Conservation (phyloP, 2,797 vertebrate genomes). For the Podarcis siculus region DNA sequence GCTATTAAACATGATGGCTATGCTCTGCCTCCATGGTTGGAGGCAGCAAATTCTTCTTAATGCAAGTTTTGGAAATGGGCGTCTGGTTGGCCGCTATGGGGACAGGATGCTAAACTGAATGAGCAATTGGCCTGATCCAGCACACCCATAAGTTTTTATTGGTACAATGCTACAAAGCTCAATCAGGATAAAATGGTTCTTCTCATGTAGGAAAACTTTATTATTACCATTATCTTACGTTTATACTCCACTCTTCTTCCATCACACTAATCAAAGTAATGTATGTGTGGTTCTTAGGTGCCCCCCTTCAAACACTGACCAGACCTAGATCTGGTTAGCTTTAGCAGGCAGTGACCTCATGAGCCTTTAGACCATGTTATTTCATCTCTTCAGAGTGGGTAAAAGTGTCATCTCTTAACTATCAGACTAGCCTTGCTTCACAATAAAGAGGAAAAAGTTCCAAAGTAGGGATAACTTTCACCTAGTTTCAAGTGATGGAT, state of each 20-base stretch:
- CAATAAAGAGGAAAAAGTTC: conserved; percentile 2
- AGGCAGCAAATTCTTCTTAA: no score
- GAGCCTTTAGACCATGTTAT: neutral
- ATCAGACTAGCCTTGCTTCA: neutral
- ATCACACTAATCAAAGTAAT: neutral
- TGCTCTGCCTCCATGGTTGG: no score
- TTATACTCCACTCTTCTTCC: neutral
- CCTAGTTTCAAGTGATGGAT: neutral
- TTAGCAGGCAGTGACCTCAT: no score
- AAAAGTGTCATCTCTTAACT: neutral
- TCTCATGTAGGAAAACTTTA: no score
- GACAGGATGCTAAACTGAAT: no score
- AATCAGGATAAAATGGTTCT: neutral
- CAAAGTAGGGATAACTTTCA: neutral
- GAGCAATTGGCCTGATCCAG: no score
- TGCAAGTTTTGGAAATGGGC: no score
- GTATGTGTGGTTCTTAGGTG: neutral
- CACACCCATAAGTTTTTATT: neutral
- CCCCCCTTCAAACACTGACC: no score
- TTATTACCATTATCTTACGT: neutral
- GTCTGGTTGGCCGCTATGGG: no score
- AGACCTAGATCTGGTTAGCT: no score
- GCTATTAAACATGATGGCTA: no score
- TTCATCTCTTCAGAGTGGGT: neutral
- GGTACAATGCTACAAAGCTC: neutral